Conservation (phyloP, 2,113 vertebrate species). For the Hydropotes inermis region DNA sequence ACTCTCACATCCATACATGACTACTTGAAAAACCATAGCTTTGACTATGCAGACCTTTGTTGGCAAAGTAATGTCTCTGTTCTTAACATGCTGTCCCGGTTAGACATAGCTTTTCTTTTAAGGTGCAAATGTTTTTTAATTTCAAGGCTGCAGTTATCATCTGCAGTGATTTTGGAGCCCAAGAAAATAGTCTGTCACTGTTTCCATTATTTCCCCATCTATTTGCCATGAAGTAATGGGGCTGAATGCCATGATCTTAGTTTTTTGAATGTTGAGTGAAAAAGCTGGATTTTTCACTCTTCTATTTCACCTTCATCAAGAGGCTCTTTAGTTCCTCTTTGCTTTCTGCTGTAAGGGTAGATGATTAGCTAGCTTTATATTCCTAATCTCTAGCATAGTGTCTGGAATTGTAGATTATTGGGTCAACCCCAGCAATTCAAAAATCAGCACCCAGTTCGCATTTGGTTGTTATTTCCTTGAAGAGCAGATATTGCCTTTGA, state of each 20-base stretch:
- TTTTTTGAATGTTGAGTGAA: neutral
- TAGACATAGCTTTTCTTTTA: neutral
- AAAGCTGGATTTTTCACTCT: neutral
- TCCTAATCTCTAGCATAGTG: neutral
- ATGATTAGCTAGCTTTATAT: neutral
- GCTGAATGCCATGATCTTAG: neutral
- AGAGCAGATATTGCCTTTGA: neutral
- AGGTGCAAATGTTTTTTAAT: neutral
- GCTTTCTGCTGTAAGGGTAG: neutral
- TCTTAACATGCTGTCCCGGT: neutral
- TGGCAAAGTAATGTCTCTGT: neutral
- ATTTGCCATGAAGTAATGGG: neutral
- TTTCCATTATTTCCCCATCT: neutral
- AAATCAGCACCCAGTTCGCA: neutral
- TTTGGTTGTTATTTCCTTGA: neutral
- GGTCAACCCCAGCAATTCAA: neutral
- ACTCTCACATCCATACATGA: neutral
- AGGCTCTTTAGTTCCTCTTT: neutral
- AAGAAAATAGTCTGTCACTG: neutral
- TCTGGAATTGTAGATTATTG: neutral
- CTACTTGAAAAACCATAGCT: neutral
- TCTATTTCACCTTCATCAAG: neutral
- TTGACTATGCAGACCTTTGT: neutral
- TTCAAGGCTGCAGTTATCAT: neutral
- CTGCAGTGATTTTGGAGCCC: neutral